Evolutionary conservation across 2,113 vertebrate species (phyloP).

Genomic region (Scortum barcoo): DNA sequence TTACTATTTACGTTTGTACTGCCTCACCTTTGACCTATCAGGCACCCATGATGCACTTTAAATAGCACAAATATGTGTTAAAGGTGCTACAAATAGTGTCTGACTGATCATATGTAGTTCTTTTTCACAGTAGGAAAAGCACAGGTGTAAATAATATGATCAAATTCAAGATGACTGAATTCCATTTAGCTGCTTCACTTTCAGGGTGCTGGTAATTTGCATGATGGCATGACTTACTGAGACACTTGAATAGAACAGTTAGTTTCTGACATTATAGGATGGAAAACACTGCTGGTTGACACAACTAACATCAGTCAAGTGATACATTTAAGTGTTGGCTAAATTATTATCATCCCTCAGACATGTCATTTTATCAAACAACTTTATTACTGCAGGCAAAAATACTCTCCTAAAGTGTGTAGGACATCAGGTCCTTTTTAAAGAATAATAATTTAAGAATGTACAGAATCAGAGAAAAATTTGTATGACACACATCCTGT

Average conservation of each 20-base stretch:
- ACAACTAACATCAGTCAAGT: too few species aligned
- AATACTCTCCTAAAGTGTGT: too few species aligned
- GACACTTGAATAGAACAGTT: too few species aligned
- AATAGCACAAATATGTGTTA: background rate
- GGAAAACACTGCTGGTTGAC: too few species aligned
- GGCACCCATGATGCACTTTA: background rate
- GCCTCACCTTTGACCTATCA: background rate
- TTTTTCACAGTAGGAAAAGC: background rate
- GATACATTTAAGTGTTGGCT: background rate
- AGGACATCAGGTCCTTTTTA: background rate
- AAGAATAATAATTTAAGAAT: background rate
- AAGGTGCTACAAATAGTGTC: background rate
- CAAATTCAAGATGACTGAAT: background rate
- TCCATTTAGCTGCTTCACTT: background rate
- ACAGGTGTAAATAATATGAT: background rate
- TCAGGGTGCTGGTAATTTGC: background rate
- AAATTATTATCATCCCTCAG: background rate
- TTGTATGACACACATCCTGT: too few species aligned
- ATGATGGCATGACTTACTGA: background rate
- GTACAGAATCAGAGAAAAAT: background rate
- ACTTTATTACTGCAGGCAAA: background rate
- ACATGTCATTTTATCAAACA: too few species aligned
- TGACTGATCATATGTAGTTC: background rate
- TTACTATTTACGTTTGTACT: background rate
- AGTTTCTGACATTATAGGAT: too few species aligned